Percentiles rank a stretch among this genome's conserved stretches.
These are phyloP conservation scores for Athrips mouffetella DNA, from an alignment of 2,888 invertebrate genomes.

Conservation along the genomic window DNA sequence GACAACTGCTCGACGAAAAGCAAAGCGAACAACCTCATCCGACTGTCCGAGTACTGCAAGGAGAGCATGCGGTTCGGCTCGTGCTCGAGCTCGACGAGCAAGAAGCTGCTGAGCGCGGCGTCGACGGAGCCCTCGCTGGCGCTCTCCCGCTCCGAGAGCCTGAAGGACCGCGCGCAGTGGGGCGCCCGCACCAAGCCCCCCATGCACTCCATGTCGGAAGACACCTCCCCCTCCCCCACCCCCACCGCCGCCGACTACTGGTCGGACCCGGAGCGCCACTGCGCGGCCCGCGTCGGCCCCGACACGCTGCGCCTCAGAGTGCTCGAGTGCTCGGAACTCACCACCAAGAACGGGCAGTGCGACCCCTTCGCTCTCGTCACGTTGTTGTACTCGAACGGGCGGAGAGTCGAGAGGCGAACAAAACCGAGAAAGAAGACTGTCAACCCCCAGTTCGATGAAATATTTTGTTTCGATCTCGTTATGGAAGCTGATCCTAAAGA, in stretches of 20 bases:
- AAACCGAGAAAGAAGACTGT: conserved; percentile 94
- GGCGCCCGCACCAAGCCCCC: conserved; percentile 57
- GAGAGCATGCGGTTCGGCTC: conserved; percentile 72
- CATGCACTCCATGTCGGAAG: conserved; percentile 67
- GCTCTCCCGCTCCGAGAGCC: conserved; percentile 69
- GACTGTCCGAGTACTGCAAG: conserved; percentile 69
- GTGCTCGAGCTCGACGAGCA: conserved; percentile 69
- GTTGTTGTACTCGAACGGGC: conserved; percentile 88
- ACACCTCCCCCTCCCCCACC: conserved; percentile 57
- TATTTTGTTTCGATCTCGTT: conserved; percentile 86
- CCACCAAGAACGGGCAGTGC: conserved; percentile 93
- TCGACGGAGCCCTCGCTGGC: conserved; percentile 63
- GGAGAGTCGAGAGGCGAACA: conserved; percentile 87
- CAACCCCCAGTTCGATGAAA: conserved; percentile 92
- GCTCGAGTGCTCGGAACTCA: conserved; percentile 91
- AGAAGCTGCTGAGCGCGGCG: conserved; percentile 61
- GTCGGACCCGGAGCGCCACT: conserved; percentile 73
- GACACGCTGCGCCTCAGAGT: conserved; percentile 81
- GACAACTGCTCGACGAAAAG: conserved; percentile 54
- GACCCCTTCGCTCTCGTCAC: conserved; percentile 93
- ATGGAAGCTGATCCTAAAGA: conserved; percentile 78
- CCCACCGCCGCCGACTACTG: conserved; percentile 74
- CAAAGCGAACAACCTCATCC: conserved; percentile 65
- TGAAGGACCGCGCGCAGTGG: conserved; percentile 70
- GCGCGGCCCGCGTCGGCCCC: conserved; percentile 64